Evolutionary conservation across 2,113 vertebrate species (phyloP).

Genomic region (Boleophthalmus pectinirostris): DNA sequence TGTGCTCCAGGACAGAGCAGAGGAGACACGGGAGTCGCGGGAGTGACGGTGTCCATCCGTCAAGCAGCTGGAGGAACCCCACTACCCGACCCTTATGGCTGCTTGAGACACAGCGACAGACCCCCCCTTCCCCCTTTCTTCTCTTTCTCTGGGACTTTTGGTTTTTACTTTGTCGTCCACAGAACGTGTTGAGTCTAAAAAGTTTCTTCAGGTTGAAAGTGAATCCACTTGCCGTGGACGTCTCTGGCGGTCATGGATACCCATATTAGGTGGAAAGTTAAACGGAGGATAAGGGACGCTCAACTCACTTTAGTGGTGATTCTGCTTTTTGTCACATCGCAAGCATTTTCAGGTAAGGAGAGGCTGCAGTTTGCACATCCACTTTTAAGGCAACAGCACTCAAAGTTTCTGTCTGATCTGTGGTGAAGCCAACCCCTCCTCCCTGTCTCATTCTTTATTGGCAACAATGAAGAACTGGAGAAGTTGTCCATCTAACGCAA

Average conservation of each 20-base stretch:
- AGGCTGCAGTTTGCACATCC: slow-evolving; percentile 12
- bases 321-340: slow-evolving; percentile 76
- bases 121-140: slow-evolving; percentile 53
- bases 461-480: slow-evolving; percentile 27
- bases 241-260: slow-evolving; percentile 79
- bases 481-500: slow-evolving; percentile 18
- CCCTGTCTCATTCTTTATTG: slow-evolving; percentile 25
- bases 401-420: slow-evolving; percentile 15
- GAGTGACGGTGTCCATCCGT: slow-evolving; percentile 71
- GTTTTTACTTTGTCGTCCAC: slow-evolving; percentile 59
- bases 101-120: slow-evolving; percentile 73
- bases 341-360: slow-evolving; percentile 80
- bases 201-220: slow-evolving; percentile 53
- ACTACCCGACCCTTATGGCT: slow-evolving; percentile 77
- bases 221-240: slow-evolving; percentile 74
- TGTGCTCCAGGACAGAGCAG: slow-evolving; percentile 67
- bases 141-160: slow-evolving; percentile 72
- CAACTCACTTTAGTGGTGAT: slow-evolving; percentile 73
- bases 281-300: slow-evolving; percentile 80
- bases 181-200: slow-evolving; percentile 57
- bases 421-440: slow-evolving; percentile 37
- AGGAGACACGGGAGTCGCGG: slow-evolving; percentile 68
- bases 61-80: slow-evolving; percentile 70
- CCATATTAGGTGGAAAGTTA: slow-evolving; percentile 84
- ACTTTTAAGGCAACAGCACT: slow-evolving; percentile 16